Percentiles rank a stretch among this genome's conserved stretches.
Evolutionary conservation across 2,797 vertebrate species (phyloP).

Genomic region (Poeciliopsis presidionis): DNA sequence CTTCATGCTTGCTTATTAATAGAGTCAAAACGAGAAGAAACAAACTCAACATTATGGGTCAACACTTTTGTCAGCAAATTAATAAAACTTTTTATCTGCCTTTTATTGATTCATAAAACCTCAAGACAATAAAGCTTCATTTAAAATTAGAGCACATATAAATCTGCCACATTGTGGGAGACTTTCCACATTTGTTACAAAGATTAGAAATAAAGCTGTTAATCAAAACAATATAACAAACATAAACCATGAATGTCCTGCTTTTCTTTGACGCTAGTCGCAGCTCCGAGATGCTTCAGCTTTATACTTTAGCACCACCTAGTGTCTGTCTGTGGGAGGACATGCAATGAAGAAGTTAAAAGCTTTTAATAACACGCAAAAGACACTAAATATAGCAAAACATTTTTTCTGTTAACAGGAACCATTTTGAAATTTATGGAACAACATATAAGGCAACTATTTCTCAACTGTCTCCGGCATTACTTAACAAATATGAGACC

Average conservation of each 20-base stretch:
- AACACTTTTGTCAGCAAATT: background rate
- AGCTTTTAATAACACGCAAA: background rate
- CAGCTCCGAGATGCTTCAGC: conserved; percentile 11
- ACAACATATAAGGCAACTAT: background rate
- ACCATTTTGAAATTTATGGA: conserved; percentile 30
- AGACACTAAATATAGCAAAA: background rate
- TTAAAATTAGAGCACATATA: background rate
- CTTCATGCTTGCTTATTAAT: background rate
- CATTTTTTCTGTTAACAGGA: conserved; percentile 27
- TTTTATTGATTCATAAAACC: conserved; percentile 6
- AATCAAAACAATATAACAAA: background rate
- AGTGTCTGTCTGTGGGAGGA: conserved; percentile 45
- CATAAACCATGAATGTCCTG: background rate
- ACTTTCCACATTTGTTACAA: background rate
- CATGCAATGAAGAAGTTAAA: background rate
- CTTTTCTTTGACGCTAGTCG: background rate
- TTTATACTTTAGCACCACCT: conserved; percentile 69
- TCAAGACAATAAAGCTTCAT: background rate
- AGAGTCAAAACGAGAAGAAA: conserved; percentile 2
- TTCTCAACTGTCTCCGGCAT: background rate
- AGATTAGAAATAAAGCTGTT: background rate
- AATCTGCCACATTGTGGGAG: background rate
- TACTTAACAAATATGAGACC: background rate
- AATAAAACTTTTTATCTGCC: conserved; percentile 5
- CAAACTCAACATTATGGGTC: conserved; percentile 2